Base-by-base conservation (phyloP, 2,113 vertebrate genomes). In the Xiphophorus maculatus region DNA sequence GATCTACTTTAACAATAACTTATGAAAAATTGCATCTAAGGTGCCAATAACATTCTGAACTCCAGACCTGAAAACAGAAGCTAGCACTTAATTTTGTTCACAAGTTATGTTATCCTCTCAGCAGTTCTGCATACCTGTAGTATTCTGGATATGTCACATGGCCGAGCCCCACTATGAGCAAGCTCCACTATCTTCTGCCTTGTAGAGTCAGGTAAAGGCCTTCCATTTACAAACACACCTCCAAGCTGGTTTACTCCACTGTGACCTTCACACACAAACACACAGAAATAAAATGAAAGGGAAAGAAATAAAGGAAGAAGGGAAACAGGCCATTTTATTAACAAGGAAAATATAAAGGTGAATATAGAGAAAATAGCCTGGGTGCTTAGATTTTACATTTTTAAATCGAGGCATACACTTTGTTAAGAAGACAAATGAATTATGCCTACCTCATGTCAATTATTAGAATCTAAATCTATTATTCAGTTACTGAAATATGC, bases 151-250 rank as follows among this genome's bases (percentile, higher is more conserved):
- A 99, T 99, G 94, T 99, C 98, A 91, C 97, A 99, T 82, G 98
- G 98, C 84, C 98, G 95, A 84, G 98, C 98, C 81, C 98, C 98
- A 79, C 97, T 99, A 92, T 99, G 98, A 63, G 98, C 98, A 78
- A 99, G 96, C 90, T 99, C 98, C 88, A 99, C 98, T 83, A 99
- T 99, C 95, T 99, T 99, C 95, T 99, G 98, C 89, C 97, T 94
- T 84, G 97, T 99, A 71, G 98, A 96, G 86, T 99, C 97, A 73
- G 98, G 98, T 89, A 98, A 95, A 88, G 98, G 97, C 94, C 98
- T 95, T 68, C 97, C 98, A 92, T 99, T 99, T 87, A 99, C 98
- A 95, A 98, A 98, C 87, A 99, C 97, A 83, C 98, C 98, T 93
- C 98, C 97, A 77, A 98, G 97, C 93, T 99, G 98, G 88, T 99